Conservation (phyloP, 2,797 vertebrate genomes). For the Sylvia borin region DNA sequence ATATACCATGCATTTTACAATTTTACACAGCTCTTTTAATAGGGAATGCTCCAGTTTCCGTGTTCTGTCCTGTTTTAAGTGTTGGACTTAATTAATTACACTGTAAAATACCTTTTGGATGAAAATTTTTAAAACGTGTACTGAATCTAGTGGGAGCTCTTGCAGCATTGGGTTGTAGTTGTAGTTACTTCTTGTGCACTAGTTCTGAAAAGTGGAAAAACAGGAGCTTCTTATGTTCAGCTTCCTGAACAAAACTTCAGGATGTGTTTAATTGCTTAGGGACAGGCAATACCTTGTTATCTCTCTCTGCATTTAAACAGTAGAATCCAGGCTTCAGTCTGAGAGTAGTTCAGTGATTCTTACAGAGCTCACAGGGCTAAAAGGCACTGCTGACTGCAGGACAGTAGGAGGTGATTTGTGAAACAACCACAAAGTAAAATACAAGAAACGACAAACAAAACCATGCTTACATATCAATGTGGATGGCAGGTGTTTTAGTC, state of each 20-base stretch:
- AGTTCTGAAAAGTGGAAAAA: not conserved
- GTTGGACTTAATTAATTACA: not conserved
- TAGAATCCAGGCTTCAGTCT: not conserved
- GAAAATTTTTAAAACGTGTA: accelerated
- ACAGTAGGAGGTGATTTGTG: not conserved
- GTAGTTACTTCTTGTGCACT: not conserved
- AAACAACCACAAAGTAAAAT: not conserved
- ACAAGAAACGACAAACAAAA: not conserved
- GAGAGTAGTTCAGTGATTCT: not conserved
- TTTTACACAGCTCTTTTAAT: not conserved
- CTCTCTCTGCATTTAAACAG: not conserved
- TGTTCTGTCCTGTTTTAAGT: too few species aligned
- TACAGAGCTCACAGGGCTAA: not conserved
- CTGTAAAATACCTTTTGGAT: not conserved
- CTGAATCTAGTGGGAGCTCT: not conserved
- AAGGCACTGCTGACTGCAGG: not conserved
- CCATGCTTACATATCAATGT: not conserved
- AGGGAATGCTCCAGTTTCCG: not conserved
- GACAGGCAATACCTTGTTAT: not conserved
- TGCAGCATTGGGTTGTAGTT: not conserved
- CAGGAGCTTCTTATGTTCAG: not conserved
- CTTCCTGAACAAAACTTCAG: not conserved
- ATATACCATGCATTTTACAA: not conserved
- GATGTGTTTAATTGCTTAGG: not conserved
- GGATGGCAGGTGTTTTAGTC: not conserved